Percentiles rank a stretch among this genome's conserved stretches.
Evolutionary conservation across 2,113 vertebrate genomes (phyloP).

Genomic region (Onychorhynchus coronatus): DNA sequence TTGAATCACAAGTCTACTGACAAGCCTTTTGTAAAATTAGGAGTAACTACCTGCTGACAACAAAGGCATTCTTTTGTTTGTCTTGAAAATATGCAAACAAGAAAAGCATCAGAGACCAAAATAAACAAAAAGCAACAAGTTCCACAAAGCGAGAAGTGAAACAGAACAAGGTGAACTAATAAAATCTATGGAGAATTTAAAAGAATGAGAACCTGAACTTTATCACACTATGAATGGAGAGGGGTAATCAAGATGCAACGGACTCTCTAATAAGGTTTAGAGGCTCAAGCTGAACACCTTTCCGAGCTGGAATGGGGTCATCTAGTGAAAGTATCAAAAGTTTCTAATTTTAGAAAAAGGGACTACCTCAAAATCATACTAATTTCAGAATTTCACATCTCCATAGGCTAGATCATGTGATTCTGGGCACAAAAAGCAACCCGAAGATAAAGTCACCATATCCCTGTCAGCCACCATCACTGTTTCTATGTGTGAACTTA

Average conservation of each 20-base stretch:
- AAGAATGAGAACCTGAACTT: neutral
- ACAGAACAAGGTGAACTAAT: neutral
- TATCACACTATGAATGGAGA: neutral
- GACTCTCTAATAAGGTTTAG: neutral
- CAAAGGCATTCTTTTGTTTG: neutral
- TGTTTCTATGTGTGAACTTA: neutral
- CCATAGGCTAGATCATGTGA: neutral
- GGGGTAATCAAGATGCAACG: neutral
- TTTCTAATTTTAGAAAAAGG: neutral
- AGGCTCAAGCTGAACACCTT: neutral
- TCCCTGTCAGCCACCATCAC: neutral
- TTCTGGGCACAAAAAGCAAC: neutral
- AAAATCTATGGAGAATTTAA: neutral
- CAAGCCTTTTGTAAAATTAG: neutral
- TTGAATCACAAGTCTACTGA: neutral
- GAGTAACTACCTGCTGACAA: neutral
- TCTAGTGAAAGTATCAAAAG: neutral
- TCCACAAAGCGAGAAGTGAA: neutral
- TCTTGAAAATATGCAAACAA: neutral
- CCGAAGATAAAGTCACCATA: neutral
- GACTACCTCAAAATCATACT: neutral
- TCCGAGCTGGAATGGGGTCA: neutral
- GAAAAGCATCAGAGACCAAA: neutral
- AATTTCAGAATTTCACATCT: neutral
- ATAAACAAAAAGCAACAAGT: slow-evolving; percentile 22